phyloP scores from a whole-genome alignment of 2,113 vertebrate genomes.

The Leptosomus discolor region DNA sequence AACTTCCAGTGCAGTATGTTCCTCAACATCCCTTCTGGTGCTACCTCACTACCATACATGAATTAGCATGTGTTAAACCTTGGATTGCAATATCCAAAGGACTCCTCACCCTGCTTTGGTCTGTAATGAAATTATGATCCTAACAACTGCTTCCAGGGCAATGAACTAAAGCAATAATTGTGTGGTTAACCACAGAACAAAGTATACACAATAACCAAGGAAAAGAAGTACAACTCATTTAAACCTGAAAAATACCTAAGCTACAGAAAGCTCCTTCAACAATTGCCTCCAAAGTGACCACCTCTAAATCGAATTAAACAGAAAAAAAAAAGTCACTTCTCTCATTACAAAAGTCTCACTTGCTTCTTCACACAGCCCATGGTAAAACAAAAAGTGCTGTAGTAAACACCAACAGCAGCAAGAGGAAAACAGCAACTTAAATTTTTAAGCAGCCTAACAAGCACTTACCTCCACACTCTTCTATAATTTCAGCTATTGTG shows the following conservation, averaged over 20 bases:
- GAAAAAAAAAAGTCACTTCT: neutral
- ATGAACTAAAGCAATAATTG: neutral
- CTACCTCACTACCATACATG: neutral
- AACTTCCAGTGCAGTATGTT: neutral
- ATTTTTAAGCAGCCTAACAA: neutral
- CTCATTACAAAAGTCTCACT: neutral
- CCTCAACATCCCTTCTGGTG: neutral
- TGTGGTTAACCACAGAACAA: neutral
- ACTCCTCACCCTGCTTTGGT: neutral
- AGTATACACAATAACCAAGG: neutral
- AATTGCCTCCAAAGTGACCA: neutral
- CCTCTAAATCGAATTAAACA: neutral
- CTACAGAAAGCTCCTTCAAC: neutral
- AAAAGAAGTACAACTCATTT: neutral
- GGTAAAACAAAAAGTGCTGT: neutral
- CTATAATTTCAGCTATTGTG: slow-evolving; percentile 96
- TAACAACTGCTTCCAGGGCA: neutral
- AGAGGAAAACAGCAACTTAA: neutral
- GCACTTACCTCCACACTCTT: slow-evolving; percentile 92
- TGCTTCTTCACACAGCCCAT: neutral
- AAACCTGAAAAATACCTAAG: neutral
- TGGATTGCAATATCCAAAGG: neutral
- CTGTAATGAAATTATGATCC: neutral
- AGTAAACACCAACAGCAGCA: neutral
- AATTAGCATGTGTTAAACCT: neutral